Conservation (phyloP, 2,113 vertebrate species). For the Chaetodon auriga region DNA sequence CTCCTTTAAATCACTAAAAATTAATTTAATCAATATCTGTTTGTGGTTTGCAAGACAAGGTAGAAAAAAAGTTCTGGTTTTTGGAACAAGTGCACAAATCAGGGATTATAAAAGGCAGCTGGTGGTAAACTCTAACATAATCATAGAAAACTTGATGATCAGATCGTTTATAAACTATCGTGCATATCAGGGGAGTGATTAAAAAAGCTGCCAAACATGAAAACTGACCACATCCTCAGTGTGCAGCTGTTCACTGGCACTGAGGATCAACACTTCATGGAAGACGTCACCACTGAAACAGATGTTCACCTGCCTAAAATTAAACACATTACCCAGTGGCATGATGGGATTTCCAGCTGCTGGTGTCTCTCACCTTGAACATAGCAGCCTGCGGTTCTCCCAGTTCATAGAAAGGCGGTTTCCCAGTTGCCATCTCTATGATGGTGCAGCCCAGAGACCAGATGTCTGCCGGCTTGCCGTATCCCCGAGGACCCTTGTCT, state of each 20-base stretch:
- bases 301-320: constrained; percentile 25
- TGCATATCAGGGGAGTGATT: neutral
- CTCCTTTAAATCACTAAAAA: too few species aligned
- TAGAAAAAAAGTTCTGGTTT: neutral
- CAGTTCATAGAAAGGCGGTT: constrained; percentile 96
- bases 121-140: neutral
- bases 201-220: neutral
- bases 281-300: neutral
- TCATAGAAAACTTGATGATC: neutral
- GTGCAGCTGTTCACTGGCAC: constrained; percentile 13
- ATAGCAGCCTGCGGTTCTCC: constrained; percentile 98
- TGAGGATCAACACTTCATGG: neutral
- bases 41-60: neutral
- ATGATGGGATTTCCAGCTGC: neutral
- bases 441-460: constrained; percentile 99
- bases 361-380: constrained; percentile 92
- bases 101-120: neutral
- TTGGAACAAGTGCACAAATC: neutral
- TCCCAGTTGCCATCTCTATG: constrained; percentile 99
- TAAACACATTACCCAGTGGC: neutral
- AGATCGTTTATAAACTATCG: neutral
- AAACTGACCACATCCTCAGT: neutral
- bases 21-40: neutral
- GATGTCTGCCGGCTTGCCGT: constrained; percentile 98
- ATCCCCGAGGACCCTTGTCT: constrained; percentile 97